Evolutionary conservation across 2,888 invertebrate species (phyloP).

Genomic region (Cephonodes hylas): DNA sequence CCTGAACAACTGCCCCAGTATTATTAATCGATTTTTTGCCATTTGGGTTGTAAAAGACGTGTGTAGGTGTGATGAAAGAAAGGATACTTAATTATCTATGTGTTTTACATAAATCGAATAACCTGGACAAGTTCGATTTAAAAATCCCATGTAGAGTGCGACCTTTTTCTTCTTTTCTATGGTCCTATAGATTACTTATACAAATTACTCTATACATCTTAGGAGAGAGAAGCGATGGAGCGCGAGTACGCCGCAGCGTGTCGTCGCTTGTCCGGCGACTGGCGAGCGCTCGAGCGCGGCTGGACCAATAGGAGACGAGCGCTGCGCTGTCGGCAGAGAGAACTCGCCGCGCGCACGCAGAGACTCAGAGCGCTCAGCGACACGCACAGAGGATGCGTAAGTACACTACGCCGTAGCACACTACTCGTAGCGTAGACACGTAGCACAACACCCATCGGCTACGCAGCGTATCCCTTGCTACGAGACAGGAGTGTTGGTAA

Average conservation of each 20-base stretch:
- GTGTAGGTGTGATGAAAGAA: no score
- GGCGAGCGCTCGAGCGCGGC: conserved; percentile 82
- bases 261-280: conserved; percentile 73
- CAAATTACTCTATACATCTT: background rate
- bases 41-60: no score
- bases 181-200: no score
- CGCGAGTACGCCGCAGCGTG: conserved; percentile 86
- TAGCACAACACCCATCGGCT: background rate
- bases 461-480: background rate
- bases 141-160: background rate
- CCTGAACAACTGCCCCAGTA: no score
- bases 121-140: no score
- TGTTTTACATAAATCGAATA: no score
- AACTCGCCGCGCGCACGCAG: conserved; percentile 68
- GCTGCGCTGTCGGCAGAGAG: conserved; percentile 80
- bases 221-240: conserved; percentile 83
- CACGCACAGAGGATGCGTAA: conserved; percentile 73
- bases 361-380: conserved; percentile 75
- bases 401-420: conserved; percentile 28
- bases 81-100: no score
- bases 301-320: conserved; percentile 82
- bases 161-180: no score
- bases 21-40: no score
- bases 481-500: background rate
- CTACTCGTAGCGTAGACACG: background rate